Conservation (phyloP, 1,140 invertebrate species). For the Nasonia vitripennis region DNA sequence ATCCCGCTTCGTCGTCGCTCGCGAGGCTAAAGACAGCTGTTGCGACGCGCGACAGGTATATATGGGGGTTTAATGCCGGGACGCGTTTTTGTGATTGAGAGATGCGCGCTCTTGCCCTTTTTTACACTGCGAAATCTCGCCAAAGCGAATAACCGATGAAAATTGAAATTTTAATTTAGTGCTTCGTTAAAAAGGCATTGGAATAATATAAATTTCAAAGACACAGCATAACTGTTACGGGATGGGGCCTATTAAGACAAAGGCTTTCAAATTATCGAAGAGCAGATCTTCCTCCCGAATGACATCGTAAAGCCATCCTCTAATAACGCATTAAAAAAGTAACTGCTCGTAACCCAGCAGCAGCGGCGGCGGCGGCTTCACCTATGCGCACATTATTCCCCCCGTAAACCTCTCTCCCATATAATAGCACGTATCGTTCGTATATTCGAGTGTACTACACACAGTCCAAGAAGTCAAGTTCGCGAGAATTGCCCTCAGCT, state of each 20-base stretch:
- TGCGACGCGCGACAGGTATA: constrained; percentile 6
- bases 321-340: constrained; percentile 39
- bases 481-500: constrained; percentile 48
- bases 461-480: constrained; percentile 33
- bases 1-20: constrained; percentile 29
- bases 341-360: constrained; percentile 35
- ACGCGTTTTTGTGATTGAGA: background rate
- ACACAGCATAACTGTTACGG: background rate
- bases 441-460: background rate
- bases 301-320: constrained; percentile 55
- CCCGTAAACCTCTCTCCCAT: constrained; percentile 14
- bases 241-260: background rate
- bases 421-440: constrained; percentile 34
- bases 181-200: background rate
- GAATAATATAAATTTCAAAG: background rate
- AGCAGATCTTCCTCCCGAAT: constrained; percentile 56
- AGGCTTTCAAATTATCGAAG: constrained; percentile 3
- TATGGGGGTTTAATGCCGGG: background rate
- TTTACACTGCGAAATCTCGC: background rate
- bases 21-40: constrained; percentile 29
- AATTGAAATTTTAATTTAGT: too few species aligned
- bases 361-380: background rate
- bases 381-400: background rate
- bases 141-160: too few species aligned
- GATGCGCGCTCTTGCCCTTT: background rate